Percentiles rank a stretch among this genome's conserved stretches.
Evolutionary conservation across 30 jellyfish, hydroid and myxozoan species (phyloP).

Genomic region (Turritopsis dohrnii): DNA sequence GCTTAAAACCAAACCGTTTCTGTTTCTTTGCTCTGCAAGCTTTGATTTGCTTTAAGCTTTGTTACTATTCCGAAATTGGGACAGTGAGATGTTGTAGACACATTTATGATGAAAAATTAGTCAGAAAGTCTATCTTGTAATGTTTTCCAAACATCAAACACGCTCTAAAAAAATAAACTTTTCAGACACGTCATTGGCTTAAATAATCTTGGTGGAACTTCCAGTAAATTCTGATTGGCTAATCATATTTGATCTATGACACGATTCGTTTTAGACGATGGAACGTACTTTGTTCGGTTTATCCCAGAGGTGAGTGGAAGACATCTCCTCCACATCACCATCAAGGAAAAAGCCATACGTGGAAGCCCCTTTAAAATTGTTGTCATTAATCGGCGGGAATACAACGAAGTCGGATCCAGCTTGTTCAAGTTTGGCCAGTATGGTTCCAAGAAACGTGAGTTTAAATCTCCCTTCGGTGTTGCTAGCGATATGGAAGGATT

Average conservation of each 20-base stretch:
- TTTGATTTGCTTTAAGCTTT: background rate
- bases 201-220: slow-evolving; percentile 25
- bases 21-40: background rate
- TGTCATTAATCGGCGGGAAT: slow-evolving; percentile 90
- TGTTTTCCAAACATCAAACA: slow-evolving; percentile 6
- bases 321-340: slow-evolving; percentile 60
- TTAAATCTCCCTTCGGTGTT: slow-evolving; percentile 97
- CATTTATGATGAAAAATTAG: background rate
- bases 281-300: slow-evolving; percentile 72
- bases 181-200: background rate
- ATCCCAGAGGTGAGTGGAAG: slow-evolving; percentile 88
- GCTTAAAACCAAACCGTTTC: background rate
- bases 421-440: slow-evolving; percentile 93
- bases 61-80: slow-evolving; percentile 14
- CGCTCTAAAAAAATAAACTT: slow-evolving; percentile 5
- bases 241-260: background rate
- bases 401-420: slow-evolving; percentile 91
- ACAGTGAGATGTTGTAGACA: background rate
- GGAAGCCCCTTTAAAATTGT: slow-evolving; percentile 78
- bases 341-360: slow-evolving; percentile 85
- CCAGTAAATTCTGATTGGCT: background rate
- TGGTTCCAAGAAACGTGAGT: slow-evolving; percentile 89
- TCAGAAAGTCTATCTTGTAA: too few relatives aligned
- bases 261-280: slow-evolving; percentile 61
- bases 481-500: slow-evolving; percentile 97